These are phyloP conservation scores for Marcusenius ussheri DNA, from an alignment of 2,113 vertebrate species.

Conservation along the genomic window DNA sequence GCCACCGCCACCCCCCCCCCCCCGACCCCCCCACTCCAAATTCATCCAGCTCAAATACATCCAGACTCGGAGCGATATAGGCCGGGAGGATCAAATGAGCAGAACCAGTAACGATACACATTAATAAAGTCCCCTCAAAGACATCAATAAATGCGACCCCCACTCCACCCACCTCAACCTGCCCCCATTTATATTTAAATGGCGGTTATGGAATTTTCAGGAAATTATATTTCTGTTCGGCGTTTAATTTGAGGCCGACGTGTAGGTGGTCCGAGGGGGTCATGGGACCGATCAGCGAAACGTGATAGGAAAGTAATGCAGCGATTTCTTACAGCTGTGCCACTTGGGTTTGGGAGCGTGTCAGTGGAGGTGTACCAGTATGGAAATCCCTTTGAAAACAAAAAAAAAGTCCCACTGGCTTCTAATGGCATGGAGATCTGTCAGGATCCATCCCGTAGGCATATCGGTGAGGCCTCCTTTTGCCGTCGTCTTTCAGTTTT, in stretches of 20 bases:
- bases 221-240: constrained; percentile 40
- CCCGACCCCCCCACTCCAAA: constrained; percentile 39
- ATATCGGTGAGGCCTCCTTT: constrained; percentile 48
- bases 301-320: constrained; percentile 39
- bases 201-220: constrained; percentile 42
- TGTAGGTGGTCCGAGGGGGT: constrained; percentile 57
- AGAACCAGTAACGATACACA: constrained; percentile 41
- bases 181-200: constrained; percentile 50
- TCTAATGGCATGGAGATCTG: constrained; percentile 46
- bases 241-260: constrained; percentile 43
- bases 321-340: constrained; percentile 49
- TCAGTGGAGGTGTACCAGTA: constrained; percentile 13
- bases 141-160: constrained; percentile 47
- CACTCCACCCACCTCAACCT: background rate
- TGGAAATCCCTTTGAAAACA: background rate
- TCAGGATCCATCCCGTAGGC: constrained; percentile 7
- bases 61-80: constrained; percentile 39
- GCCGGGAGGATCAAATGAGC: constrained; percentile 47
- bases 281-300: constrained; percentile 44
- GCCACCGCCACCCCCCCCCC: constrained; percentile 20
- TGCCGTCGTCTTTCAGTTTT: constrained; percentile 42
- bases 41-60: constrained; percentile 41
- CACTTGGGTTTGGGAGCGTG: constrained; percentile 47
- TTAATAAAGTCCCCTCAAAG: constrained; percentile 43
- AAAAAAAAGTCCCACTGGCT: constrained; percentile 38